Base-by-base conservation (phyloP, 2,113 vertebrate genomes). In the Amphiprion ocellaris region DNA sequence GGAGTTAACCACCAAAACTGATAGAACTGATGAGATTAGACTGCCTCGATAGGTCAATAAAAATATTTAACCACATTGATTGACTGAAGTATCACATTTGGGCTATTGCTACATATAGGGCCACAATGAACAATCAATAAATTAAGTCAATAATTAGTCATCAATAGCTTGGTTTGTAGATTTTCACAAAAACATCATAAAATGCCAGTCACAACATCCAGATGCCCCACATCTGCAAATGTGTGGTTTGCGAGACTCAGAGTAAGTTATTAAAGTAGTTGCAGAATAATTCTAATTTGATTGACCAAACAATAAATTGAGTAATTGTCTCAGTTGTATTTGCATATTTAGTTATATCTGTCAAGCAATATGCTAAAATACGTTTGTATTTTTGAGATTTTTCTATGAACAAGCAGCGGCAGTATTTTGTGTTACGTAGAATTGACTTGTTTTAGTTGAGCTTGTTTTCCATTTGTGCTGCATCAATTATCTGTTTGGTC, bases 401-500 rank as follows among this genome's bases (percentile, higher is more conserved):
- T 49, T 14, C 28, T 65, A 19, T 50, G 17, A 24, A 46, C 19
- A 4, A 67, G 23, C 2, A 17, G 49, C 49, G 14, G 2, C 21
- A 21, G 46, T 69, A 4, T 10, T n/a, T n/a, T 4, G 21, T 70
- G 59, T 66, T 52, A 14, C 50, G 21, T 21, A 1, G 46, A 58
- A 23, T 8, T 23, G 15, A 64, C 41, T 7, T 5, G 61, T 30
- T 67, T 79, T 17, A 56, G 59, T 24, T 47, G n/a, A 26, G 47
- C 47, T 80, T 83, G 53, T 72, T 77, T 84, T 70, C 50, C 50
- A 16, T 77, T 80, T 69, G 49, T 75, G 68, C 79, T 59, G 54
- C 49, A 26, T 75, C 78, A 58, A 49, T 69, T 62, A 24, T 73
- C 46, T 16, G 55, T 77, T 82, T 39, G 44, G 19, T 59, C 19